Evolutionary conservation across 1,140 invertebrate species (phyloP), one percentile per base, ranked within the genome.

Genomic region (Druon quercuslanigerum): DNA sequence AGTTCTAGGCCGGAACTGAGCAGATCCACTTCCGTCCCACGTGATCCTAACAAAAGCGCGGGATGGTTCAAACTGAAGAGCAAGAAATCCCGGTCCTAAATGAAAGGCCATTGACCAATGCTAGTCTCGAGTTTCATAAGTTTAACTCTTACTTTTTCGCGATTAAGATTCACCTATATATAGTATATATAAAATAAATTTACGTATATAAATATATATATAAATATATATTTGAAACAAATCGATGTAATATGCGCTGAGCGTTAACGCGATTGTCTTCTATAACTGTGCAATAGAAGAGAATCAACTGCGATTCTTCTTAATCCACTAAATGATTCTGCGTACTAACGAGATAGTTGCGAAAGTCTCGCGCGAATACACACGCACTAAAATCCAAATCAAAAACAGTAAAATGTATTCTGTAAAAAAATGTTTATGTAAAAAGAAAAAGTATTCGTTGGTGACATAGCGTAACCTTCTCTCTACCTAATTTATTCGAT

Each of bases 41-140:
- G 94, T 80, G 94, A 95, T 83, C 92, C 93, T 73, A 94, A 93
- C 85, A 94, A 95, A 82, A 93, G 93, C 74, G 94, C 94, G 50
- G 94, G 94, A 75, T 95, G 94, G 94, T 95, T 95, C 83, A 95
- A 94, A 86, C 89, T 94, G 79, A 93, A 93, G 86, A 94, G 92
- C 88, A 94, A 94, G 81, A 94, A 94, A 83, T 92, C 91, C 82
- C 89, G 89, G 81, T 87, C 89, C 82, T 91, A 83, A 91, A 81
- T 77, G 79, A 87, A 74, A 88, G 89, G 89, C 89, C 90, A 91
- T 90, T 90, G 84, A 90, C 87, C 83, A 91, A 92, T 90, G 89
- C 90, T 92, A 92, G 90, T 90, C 90, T 91, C 87, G 89, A 89
- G 84, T 89, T 90, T 90, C 85, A 86, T 89, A 89, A 89, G 79